Conservation (phyloP, 2,113 vertebrate genomes). For the Crotalus viridis region DNA sequence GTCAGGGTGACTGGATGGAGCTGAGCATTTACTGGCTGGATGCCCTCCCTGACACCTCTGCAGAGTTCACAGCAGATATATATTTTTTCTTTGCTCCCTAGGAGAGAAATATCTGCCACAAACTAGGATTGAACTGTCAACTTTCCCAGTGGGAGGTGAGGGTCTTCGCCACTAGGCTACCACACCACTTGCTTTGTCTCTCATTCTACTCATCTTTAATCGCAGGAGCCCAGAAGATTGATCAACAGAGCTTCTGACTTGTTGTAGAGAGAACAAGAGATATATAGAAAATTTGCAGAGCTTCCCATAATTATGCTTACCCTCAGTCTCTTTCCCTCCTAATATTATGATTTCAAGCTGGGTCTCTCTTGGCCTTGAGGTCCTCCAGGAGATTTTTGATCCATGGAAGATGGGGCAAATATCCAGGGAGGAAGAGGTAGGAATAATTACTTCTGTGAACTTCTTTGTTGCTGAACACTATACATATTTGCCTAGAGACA, state of each 20-base stretch:
- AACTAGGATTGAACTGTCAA: neutral
- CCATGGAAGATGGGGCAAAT: neutral
- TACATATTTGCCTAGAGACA: neutral
- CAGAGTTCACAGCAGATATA: neutral
- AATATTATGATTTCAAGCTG: neutral
- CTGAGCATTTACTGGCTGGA: neutral
- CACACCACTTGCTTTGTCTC: neutral
- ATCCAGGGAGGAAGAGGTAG: neutral
- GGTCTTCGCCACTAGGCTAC: neutral
- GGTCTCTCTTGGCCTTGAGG: neutral
- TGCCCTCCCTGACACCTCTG: neutral
- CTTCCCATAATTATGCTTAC: neutral
- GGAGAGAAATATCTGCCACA: neutral
- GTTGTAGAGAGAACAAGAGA: neutral
- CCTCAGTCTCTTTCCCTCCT: neutral
- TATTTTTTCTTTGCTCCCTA: neutral
- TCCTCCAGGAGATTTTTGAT: neutral
- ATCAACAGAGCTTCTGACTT: neutral
- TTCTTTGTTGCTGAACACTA: neutral
- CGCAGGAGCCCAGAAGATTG: neutral
- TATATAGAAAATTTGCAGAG: neutral
- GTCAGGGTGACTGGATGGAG: too few species aligned
- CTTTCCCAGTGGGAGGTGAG: neutral
- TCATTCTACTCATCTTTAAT: neutral
- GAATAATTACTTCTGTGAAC: neutral